These are phyloP conservation scores for Bufo bufo DNA, from an alignment of 2,113 vertebrate species.

Conservation along the genomic window DNA sequence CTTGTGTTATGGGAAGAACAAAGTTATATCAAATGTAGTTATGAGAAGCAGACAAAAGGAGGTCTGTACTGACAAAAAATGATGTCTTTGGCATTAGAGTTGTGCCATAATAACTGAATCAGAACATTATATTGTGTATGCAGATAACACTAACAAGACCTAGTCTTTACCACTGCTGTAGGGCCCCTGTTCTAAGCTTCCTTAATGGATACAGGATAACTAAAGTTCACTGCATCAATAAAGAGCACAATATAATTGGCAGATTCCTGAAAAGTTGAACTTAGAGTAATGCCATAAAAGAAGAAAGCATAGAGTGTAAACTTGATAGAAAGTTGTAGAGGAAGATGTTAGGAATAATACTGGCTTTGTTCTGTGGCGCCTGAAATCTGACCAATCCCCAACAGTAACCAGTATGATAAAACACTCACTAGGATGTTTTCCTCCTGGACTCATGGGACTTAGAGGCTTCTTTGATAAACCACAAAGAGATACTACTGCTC, in stretches of 20 bases:
- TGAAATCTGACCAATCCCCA: slow-evolving; percentile 34
- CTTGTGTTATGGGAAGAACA: not conserved
- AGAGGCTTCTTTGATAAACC: slow-evolving; percentile 38
- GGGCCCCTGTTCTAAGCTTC: not conserved
- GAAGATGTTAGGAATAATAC: slow-evolving; percentile 40
- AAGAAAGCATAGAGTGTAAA: slow-evolving; percentile 39
- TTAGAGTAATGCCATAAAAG: not conserved
- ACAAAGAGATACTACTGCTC: slow-evolving; percentile 23
- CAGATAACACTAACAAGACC: not conserved
- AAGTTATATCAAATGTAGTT: not conserved
- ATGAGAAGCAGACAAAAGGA: slow-evolving; percentile 16
- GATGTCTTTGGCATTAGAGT: not conserved
- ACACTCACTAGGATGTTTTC: slow-evolving; percentile 57
- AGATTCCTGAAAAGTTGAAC: not conserved
- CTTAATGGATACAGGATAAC: not conserved
- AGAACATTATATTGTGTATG: slow-evolving; percentile 7
- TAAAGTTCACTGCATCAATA: not conserved
- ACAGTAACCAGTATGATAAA: slow-evolving; percentile 56
- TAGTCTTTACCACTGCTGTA: slow-evolving; percentile 2
- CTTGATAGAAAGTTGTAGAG: slow-evolving; percentile 42
- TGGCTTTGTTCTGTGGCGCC: slow-evolving; percentile 38
- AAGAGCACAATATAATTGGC: slow-evolving; percentile 35
- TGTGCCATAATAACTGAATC: slow-evolving; percentile 20
- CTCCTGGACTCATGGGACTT: not conserved
- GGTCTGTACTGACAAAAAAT: not conserved